Evolutionary conservation across 1,140 invertebrate species (phyloP).

Genomic region (Episyrphus balteatus): DNA sequence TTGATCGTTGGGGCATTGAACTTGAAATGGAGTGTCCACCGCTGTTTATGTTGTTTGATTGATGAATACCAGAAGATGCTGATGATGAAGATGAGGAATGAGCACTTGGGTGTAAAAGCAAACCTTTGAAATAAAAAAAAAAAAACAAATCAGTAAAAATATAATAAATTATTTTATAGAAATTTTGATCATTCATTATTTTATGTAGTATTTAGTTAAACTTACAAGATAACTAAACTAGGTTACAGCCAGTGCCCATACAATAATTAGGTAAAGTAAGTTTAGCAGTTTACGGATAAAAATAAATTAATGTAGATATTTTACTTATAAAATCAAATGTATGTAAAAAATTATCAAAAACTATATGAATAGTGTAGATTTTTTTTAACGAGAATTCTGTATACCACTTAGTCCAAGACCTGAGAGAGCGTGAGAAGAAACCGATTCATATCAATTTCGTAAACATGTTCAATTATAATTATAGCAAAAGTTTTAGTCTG

Average conservation of each 20-base stretch:
- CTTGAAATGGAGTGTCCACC: neutral
- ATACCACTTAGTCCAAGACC: too few relatives aligned
- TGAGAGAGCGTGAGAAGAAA: too few relatives aligned
- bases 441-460: too few relatives aligned
- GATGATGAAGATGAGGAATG: conserved; percentile 5
- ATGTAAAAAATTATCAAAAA: too few relatives aligned
- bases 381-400: too few relatives aligned
- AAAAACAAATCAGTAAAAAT: neutral
- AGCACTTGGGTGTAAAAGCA: conserved; percentile 18
- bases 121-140: conserved; percentile 12
- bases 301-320: too few relatives aligned
- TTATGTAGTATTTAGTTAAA: neutral
- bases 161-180: neutral
- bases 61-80: conserved; percentile 1
- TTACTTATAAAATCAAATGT: too few relatives aligned
- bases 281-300: too few relatives aligned
- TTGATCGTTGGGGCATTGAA: too few relatives aligned
- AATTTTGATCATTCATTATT: neutral
- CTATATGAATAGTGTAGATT: too few relatives aligned
- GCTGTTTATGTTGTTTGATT: conserved; percentile 13
- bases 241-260: neutral
- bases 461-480: too few relatives aligned
- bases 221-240: neutral
- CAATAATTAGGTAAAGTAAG: neutral
- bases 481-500: too few relatives aligned